Evolutionary conservation across 2,113 vertebrate species (phyloP).

Genomic region (Gallinago media): DNA sequence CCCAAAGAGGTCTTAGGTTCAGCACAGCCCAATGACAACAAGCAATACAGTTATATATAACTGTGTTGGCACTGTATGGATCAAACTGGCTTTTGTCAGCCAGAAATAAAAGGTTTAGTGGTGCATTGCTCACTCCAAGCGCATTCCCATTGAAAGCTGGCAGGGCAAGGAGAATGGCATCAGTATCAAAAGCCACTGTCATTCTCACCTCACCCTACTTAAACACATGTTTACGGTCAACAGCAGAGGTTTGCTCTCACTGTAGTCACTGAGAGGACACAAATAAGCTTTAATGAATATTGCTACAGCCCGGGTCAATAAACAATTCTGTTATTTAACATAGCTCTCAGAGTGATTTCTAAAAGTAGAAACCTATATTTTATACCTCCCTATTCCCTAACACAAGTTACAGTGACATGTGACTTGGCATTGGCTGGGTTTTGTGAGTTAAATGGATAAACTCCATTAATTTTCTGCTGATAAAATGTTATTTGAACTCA

Average conservation of each 20-base stretch:
- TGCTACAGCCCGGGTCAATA: slow-evolving; percentile 37
- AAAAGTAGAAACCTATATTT: slow-evolving; percentile 33
- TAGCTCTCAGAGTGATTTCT: slow-evolving; percentile 32
- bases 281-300: slow-evolving; percentile 36
- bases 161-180: neutral
- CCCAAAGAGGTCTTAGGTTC: neutral
- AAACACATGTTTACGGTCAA: slow-evolving; percentile 45
- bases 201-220: slow-evolving; percentile 21
- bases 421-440: slow-evolving; percentile 11
- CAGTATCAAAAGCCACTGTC: slow-evolving; percentile 23
- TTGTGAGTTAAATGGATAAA: slow-evolving; percentile 49
- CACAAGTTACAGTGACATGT: slow-evolving; percentile 34
- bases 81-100: neutral
- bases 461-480: slow-evolving; percentile 67
- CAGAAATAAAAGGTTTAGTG: neutral
- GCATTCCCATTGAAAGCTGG: neutral
- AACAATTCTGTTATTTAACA: slow-evolving; percentile 27
- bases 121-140: neutral
- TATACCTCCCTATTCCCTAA: neutral
- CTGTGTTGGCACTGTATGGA: neutral
- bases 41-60: neutral
- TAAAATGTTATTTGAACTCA: slow-evolving; percentile 69
- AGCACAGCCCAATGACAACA: neutral
- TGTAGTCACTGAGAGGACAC: neutral
- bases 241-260: neutral